Conservation (phyloP, 2,113 vertebrate genomes). For the Gymnarchus niloticus region DNA sequence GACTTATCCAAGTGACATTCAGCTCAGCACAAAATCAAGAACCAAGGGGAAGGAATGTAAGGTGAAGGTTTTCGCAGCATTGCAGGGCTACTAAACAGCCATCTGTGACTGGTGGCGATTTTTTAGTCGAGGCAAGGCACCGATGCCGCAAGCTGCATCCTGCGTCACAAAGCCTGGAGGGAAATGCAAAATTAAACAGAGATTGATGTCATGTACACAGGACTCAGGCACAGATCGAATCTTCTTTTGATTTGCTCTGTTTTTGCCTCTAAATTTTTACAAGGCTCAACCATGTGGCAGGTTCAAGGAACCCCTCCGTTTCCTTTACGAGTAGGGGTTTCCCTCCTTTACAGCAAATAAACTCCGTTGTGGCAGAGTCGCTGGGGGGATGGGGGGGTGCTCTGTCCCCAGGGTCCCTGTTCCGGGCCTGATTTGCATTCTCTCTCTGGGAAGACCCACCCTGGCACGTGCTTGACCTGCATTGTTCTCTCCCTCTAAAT, state of each 20-base stretch:
- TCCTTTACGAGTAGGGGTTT: conserved; percentile 33
- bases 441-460: neutral
- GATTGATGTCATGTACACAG: conserved; percentile 64
- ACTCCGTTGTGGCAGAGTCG: neutral
- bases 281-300: conserved; percentile 43
- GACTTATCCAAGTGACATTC: conserved; percentile 59
- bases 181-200: conserved; percentile 79
- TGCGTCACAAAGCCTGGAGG: conserved; percentile 78
- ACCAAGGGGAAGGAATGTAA: conserved; percentile 75
- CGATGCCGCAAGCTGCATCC: conserved; percentile 84
- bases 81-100: conserved; percentile 98
- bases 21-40: conserved; percentile 64
- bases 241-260: conserved; percentile 47
- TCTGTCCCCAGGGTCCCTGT: neutral
- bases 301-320: conserved; percentile 44
- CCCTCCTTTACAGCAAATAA: neutral
- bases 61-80: conserved; percentile 95
- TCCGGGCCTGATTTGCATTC: neutral
- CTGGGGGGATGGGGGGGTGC: neutral
- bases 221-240: conserved; percentile 51
- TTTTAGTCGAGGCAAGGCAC: conserved; percentile 97
- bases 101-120: conserved; percentile 94
- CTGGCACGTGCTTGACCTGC: neutral
- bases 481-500: neutral
- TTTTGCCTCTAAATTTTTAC: conserved; percentile 32